Conservation (phyloP, 2,797 vertebrate species). For the Phrynocephalus vlangalii region DNA sequence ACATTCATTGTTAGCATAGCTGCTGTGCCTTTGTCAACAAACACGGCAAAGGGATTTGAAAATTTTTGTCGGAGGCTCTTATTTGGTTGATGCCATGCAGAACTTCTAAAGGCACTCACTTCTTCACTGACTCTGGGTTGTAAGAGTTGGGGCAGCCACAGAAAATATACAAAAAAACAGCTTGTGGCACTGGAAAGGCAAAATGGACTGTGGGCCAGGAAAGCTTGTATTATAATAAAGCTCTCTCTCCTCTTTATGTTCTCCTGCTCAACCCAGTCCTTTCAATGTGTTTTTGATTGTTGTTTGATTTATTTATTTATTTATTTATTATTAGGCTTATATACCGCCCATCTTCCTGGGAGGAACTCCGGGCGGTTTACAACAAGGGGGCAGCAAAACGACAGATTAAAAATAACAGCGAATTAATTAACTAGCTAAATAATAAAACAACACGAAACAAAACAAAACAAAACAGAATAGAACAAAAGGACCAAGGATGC, state of each 20-base stretch:
- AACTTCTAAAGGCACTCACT: background rate
- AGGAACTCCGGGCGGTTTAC: no score
- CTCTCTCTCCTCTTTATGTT: background rate
- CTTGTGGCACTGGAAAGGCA: no score
- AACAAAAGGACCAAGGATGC: no score
- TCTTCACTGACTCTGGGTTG: background rate
- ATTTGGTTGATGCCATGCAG: background rate
- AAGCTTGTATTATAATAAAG: background rate
- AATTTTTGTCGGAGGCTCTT: conserved; percentile 3
- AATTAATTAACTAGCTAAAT: no score
- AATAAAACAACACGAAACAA: no score
- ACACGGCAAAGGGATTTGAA: background rate
- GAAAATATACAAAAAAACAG: background rate
- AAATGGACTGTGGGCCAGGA: background rate
- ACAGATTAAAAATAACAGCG: no score
- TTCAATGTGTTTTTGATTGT: background rate
- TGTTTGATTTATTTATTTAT: no score
- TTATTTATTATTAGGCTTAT: no score
- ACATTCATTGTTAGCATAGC: background rate
- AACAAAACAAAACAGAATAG: no score
- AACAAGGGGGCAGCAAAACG: no score
- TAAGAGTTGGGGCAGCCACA: background rate
- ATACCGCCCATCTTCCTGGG: no score
- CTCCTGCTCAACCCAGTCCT: background rate
- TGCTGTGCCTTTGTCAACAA: conserved; percentile 13